phyloP scores from a whole-genome alignment of 2,888 invertebrate genomes.

The Strigamia crassipes region DNA sequence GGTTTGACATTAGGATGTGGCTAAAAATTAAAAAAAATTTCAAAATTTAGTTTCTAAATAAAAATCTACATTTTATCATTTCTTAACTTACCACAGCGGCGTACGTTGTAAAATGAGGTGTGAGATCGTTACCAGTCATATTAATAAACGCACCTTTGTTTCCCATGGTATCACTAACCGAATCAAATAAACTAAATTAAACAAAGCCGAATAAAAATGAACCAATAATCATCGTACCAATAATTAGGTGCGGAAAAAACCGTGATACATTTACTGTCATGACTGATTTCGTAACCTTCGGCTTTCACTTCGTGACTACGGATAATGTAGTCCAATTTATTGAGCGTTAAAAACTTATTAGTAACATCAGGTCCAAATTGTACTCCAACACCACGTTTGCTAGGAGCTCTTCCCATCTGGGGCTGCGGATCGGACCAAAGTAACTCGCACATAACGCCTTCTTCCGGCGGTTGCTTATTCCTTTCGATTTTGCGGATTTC shows the following conservation, averaged over 20 bases:
- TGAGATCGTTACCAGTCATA: conserved; percentile 87
- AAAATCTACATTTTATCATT: neutral
- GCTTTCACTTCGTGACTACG: conserved; percentile 97
- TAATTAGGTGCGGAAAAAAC: conserved; percentile 99
- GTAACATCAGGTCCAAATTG: conserved; percentile 99
- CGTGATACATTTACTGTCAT: conserved; percentile 94
- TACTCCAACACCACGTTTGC: conserved; percentile 96
- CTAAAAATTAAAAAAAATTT: conserved; percentile 66
- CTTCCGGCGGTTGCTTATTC: conserved; percentile 95
- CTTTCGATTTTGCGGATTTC: conserved; percentile 87
- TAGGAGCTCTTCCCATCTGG: conserved; percentile 82
- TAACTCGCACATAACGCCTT: conserved; percentile 94
- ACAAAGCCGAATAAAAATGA: neutral
- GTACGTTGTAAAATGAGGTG: conserved; percentile 87
- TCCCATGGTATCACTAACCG: conserved; percentile 92
- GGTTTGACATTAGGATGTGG: conserved; percentile 96
- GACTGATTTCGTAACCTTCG: conserved; percentile 92
- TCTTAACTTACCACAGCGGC: conserved; percentile 85
- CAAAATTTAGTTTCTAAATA: neutral
- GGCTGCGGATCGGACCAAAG: conserved; percentile 99
- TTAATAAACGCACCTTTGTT: conserved; percentile 98
- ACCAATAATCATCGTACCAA: conserved; percentile 70
- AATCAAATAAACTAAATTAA: neutral
- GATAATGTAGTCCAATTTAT: conserved; percentile 90
- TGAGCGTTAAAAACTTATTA: conserved; percentile 76